Conservation (phyloP, 2,113 vertebrate genomes). For the Poicephalus gulielmi region DNA sequence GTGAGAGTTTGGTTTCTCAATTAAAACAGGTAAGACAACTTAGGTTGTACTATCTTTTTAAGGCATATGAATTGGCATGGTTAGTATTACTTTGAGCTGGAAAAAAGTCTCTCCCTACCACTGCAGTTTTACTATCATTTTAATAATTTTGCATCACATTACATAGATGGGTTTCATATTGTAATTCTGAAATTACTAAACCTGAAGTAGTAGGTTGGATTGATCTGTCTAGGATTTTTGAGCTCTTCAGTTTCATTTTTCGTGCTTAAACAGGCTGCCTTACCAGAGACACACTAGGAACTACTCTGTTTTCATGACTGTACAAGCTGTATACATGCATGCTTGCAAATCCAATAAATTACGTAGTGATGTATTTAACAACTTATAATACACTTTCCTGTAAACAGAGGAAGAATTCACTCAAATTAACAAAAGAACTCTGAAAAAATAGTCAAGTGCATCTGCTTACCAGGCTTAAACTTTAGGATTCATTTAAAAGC, state of each 20-base stretch:
- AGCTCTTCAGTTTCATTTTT: neutral
- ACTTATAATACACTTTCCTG: neutral
- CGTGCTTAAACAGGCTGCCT: neutral
- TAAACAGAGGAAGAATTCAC: neutral
- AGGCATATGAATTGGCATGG: neutral
- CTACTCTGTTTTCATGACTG: neutral
- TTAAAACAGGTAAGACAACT: neutral
- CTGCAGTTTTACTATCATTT: neutral
- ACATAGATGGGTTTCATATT: neutral
- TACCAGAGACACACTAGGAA: neutral
- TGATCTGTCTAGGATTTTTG: neutral
- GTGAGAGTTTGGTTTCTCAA: neutral
- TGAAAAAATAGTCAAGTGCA: neutral
- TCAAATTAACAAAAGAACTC: neutral
- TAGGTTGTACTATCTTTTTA: neutral
- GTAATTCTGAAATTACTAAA: neutral
- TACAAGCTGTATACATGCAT: neutral
- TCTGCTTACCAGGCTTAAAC: rapidly evolving
- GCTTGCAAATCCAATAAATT: neutral
- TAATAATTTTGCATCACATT: neutral
- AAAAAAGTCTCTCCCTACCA: neutral
- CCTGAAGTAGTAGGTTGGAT: neutral
- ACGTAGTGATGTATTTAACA: neutral
- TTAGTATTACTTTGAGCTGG: neutral
- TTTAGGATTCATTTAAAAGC: neutral